These are phyloP conservation scores for Parelbella ahira DNA, from an alignment of 2,888 invertebrate species.

Conservation along the genomic window DNA sequence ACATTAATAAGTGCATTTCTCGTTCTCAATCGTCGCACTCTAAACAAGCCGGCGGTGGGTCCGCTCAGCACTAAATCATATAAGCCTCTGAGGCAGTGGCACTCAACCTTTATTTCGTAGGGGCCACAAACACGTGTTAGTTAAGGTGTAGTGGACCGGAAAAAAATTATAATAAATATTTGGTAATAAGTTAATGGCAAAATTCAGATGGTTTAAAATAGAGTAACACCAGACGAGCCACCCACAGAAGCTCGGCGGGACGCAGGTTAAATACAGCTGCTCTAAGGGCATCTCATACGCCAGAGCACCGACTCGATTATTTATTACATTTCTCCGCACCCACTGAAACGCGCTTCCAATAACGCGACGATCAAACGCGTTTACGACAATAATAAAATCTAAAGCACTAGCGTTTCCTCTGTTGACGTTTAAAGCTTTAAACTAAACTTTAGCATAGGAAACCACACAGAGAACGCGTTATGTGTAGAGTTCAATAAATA, in stretches of 20 bases:
- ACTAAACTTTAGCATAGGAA: slow-evolving; percentile 1
- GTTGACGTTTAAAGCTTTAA: slow-evolving; percentile 8
- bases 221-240: no score
- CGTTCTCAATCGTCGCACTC: slow-evolving; percentile 5
- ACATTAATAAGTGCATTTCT: background rate
- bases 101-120: no score
- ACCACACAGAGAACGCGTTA: background rate
- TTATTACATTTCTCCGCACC: slow-evolving; percentile 55
- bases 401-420: slow-evolving; percentile 25
- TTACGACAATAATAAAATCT: slow-evolving; percentile 54
- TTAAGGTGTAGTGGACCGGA: no score
- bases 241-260: no score
- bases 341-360: slow-evolving; percentile 47
- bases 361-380: slow-evolving; percentile 48
- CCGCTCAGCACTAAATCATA: slow-evolving; percentile 50
- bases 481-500: slow-evolving; percentile 5
- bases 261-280: no score
- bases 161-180: no score
- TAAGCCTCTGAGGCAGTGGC: no score
- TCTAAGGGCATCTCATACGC: slow-evolving; percentile 44
- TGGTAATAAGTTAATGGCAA: no score
- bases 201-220: no score
- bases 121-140: no score
- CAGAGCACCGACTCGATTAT: slow-evolving; percentile 45
- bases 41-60: slow-evolving; percentile 37